These are phyloP conservation scores for Himalopsyche kuldschensis DNA, from an alignment of 2,888 invertebrate genomes.

Conservation along the genomic window DNA sequence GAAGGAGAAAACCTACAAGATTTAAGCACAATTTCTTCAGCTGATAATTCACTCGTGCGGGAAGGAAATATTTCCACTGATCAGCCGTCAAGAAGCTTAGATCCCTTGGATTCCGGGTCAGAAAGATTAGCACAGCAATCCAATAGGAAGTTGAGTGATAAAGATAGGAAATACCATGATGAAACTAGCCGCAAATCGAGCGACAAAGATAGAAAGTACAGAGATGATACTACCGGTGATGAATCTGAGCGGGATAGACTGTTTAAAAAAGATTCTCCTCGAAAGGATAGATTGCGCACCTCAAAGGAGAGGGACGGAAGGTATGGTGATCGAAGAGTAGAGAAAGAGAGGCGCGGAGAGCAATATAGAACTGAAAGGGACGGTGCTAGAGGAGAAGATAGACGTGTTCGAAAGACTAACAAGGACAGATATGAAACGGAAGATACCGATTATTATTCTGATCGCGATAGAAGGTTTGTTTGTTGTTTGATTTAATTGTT, in stretches of 20 bases:
- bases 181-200: constrained; percentile 50
- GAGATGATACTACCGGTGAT: constrained; percentile 52
- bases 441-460: constrained; percentile 68
- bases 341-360: constrained; percentile 47
- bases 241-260: constrained; percentile 54
- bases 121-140: constrained; percentile 48
- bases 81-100: constrained; percentile 47
- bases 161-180: constrained; percentile 43
- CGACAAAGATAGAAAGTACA: constrained; percentile 41
- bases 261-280: constrained; percentile 44
- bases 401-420: constrained; percentile 50
- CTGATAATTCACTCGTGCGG: constrained; percentile 50
- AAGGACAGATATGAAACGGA: constrained; percentile 65
- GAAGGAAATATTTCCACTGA: constrained; percentile 58
- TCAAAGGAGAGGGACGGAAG: constrained; percentile 36
- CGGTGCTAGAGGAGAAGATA: constrained; percentile 44
- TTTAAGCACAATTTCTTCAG: constrained; percentile 48
- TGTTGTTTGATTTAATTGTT: neutral
- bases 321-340: constrained; percentile 47
- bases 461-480: constrained; percentile 56
- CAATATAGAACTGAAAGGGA: constrained; percentile 48
- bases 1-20: constrained; percentile 64
- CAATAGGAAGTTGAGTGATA: constrained; percentile 44
- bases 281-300: constrained; percentile 32
- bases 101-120: constrained; percentile 46